Conservation (phyloP, 2,797 vertebrate genomes). For the Loris lydekkerianus region DNA sequence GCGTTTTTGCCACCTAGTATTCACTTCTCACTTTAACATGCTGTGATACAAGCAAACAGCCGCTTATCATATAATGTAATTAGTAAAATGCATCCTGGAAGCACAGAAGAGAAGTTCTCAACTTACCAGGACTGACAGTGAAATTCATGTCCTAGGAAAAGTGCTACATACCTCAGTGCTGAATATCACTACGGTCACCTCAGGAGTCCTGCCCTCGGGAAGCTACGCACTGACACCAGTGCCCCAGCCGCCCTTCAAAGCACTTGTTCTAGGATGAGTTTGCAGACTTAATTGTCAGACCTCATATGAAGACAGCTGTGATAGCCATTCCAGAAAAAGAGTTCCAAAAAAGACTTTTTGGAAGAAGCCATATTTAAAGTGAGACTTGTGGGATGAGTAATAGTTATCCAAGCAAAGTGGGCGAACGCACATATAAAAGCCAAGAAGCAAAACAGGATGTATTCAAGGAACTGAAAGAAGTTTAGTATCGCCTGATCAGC, state of each 20-base stretch:
- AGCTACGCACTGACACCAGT: too few species aligned
- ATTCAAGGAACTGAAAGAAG: slow-evolving; percentile 67
- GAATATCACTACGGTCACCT: too few species aligned
- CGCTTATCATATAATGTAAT: slow-evolving; percentile 49
- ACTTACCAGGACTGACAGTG: not conserved
- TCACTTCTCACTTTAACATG: slow-evolving; percentile 18
- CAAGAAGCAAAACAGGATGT: slow-evolving; percentile 61
- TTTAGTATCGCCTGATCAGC: not conserved
- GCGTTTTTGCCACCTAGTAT: not conserved
- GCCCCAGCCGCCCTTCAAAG: too few species aligned
- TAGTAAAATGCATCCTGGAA: slow-evolving; percentile 60
- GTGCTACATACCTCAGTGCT: too few species aligned
- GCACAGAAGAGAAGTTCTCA: slow-evolving; percentile 47
- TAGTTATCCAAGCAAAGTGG: slow-evolving; percentile 47
- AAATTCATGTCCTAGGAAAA: too few species aligned
- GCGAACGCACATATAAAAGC: not conserved
- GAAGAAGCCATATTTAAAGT: slow-evolving; percentile 69
- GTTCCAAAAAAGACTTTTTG: slow-evolving; percentile 43
- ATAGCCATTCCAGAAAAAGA: too few species aligned
- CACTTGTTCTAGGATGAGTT: too few species aligned
- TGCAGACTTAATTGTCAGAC: too few species aligned
- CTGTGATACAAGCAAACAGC: slow-evolving; percentile 27
- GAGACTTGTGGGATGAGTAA: slow-evolving; percentile 67
- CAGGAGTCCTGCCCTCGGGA: too few species aligned
- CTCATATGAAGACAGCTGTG: too few species aligned